Evolutionary conservation across 2,797 vertebrate species (phyloP), one percentile per base, ranked within the genome.

Genomic region (Muscicapa striata): DNA sequence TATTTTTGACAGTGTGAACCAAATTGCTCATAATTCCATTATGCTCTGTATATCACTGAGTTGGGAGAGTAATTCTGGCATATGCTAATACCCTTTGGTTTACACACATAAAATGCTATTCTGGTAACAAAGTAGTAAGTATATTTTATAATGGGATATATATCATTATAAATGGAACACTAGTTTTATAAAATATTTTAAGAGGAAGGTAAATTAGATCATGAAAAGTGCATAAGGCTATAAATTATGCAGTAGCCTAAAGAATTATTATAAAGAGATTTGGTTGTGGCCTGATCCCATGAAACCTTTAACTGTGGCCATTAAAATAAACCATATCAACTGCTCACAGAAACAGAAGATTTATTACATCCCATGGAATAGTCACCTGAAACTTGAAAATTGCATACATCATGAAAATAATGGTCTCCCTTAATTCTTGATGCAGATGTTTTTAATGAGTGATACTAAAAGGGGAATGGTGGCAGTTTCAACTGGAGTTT

Each of bases 151-250:
- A 97, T 76, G 73, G 94, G 93, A 93, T 89, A 96, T 95, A 96
- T 96, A 97, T 97, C 96, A 97, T 97, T 97, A 96, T 90, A 96
- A 97, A 97, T 94, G 96, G 97, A 95, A 96, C 87, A 95, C 93
- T 82, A 90, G 93, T 97, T 97, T 97, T 97, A 97, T 96, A 97
- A 97, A 98, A 97, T 96, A 96, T 97, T 97, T 97, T 96, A 97
- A 97, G 94, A 97, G 94, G 86, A 96, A 95, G 97, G 97, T 97
- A 98, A 98, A 98, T 98, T 97, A 97, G 96, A 96, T 97, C 96
- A 95, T 97, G 97, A 97, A 98, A 98, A 97, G 96, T 97, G 90
- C 94, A 97, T 95, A 97, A 97, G 90, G 82, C 70, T 84, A 96
- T 98, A 97, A 97, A 97, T 98, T 97, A 98, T 97, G 92, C 89